Conservation (phyloP, 2,888 invertebrate genomes). For the Prenolepis imparis region DNA sequence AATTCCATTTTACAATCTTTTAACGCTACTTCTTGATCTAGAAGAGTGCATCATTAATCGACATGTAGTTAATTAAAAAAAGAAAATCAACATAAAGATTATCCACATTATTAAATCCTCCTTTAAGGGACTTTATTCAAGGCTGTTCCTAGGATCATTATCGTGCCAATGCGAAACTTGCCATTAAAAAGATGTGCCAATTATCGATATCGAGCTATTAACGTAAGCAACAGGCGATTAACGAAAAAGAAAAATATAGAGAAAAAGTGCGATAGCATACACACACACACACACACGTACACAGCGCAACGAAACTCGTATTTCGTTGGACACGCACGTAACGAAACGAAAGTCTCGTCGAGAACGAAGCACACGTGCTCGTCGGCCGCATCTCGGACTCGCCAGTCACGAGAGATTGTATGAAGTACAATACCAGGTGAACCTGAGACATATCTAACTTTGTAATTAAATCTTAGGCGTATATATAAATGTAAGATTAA, state of each 20-base stretch:
- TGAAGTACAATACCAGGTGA: constrained; percentile 85
- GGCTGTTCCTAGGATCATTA: constrained; percentile 62
- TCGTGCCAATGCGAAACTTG: constrained; percentile 85
- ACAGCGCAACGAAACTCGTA: constrained; percentile 30
- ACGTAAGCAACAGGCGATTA: constrained; percentile 60
- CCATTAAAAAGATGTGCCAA: constrained; percentile 85
- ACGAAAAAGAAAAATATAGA: constrained; percentile 25
- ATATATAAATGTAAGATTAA: constrained; percentile 77
- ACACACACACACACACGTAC: neutral
- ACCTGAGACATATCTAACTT: constrained; percentile 86
- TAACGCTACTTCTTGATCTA: neutral
- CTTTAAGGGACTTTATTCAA: constrained; percentile 16
- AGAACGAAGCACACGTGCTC: constrained; percentile 40
- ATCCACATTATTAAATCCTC: constrained; percentile 20
- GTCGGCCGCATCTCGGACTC: constrained; percentile 41
- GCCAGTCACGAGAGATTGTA: constrained; percentile 78
- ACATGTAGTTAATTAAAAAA: constrained; percentile 7
- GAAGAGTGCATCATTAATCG: neutral
- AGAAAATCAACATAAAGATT: neutral
- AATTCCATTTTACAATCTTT: neutral
- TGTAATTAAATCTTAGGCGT: constrained; percentile 83
- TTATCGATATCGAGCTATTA: constrained; percentile 73
- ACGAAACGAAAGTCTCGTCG: constrained; percentile 40
- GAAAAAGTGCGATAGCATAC: constrained; percentile 1
- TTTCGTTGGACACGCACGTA: constrained; percentile 17